Evolutionary conservation across 2,888 invertebrate species (phyloP).

Genomic region (Agrochola macilenta): DNA sequence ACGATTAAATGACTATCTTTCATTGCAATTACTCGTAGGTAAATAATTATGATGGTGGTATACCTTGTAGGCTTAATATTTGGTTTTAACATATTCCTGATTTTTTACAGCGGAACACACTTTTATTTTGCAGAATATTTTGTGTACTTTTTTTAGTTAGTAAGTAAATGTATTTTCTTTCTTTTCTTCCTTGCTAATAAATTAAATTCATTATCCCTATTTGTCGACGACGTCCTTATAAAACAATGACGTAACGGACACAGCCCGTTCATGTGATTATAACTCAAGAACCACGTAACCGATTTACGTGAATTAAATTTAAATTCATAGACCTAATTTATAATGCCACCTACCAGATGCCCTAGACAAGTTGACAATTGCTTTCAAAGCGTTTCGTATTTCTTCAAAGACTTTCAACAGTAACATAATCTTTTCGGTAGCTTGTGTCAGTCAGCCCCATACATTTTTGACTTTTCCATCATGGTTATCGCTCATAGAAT

Average conservation of each 20-base stretch:
- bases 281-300: background rate
- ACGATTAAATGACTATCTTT: background rate
- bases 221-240: background rate
- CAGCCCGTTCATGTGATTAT: background rate
- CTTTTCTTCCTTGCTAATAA: background rate
- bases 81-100: background rate
- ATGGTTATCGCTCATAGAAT: no score
- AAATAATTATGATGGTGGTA: background rate
- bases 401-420: no score
- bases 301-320: constrained; percentile 17
- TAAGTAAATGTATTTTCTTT: background rate
- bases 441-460: no score
- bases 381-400: no score
- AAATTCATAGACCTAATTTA: background rate
- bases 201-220: background rate
- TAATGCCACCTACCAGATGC: no score
- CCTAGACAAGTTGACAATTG: no score
- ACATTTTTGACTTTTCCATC: no score
- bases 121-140: background rate
- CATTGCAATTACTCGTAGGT: background rate
- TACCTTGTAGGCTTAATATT: background rate
- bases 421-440: no score
- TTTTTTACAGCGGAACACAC: background rate
- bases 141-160: background rate
- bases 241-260: background rate